Conservation (phyloP, 92 coral and sea anemone genomes). For the Pocillopora grandis region DNA sequence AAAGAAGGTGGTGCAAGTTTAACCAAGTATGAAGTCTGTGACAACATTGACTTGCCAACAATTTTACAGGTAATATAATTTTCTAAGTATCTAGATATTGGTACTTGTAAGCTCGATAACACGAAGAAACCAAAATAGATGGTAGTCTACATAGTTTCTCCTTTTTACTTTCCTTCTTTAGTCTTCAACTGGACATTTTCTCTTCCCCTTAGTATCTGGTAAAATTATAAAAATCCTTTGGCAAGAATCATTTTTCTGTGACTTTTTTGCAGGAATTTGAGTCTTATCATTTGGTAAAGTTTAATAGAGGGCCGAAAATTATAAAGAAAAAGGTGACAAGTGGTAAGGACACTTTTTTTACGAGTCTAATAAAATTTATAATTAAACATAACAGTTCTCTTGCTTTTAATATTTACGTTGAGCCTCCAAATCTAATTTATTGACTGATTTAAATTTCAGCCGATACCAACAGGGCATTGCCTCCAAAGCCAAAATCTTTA, state of each 20-base stretch:
- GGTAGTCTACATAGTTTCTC: no score
- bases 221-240: no score
- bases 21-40: constrained; percentile 92
- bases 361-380: no score
- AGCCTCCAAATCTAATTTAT: neutral
- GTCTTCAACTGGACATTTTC: neutral
- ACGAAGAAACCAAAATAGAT: no score
- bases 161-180: no score
- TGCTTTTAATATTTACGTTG: neutral
- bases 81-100: neutral
- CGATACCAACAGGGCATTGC: constrained; percentile 65
- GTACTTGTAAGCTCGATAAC: neutral
- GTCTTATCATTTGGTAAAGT: constrained; percentile 93
- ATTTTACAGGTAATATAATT: constrained; percentile 69
- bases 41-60: constrained; percentile 93
- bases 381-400: neutral
- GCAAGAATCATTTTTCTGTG: neutral
- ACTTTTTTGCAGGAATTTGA: constrained; percentile 76
- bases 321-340: constrained; percentile 74
- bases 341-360: constrained; percentile 48
- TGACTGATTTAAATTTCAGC: constrained; percentile 48
- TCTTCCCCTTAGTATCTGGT: no score
- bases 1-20: constrained; percentile 91
- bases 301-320: constrained; percentile 87
- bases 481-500: constrained; percentile 75